Conservation (phyloP, 2,888 invertebrate species). For the Campaea margaritaria region DNA sequence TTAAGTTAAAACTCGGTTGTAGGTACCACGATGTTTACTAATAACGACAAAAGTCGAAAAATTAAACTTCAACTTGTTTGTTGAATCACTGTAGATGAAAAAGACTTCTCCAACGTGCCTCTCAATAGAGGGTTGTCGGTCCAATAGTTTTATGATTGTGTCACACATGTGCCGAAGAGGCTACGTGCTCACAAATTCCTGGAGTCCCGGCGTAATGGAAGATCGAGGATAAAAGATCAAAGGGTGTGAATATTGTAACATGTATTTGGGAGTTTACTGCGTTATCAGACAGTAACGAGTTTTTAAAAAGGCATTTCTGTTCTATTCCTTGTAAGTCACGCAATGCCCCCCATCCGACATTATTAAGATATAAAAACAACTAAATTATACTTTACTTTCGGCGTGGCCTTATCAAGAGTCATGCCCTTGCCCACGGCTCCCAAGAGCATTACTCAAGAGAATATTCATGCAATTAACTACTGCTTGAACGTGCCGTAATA, state of each 20-base stretch:
- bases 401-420: neutral
- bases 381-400: neutral
- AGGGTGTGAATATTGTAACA: conserved; percentile 16
- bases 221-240: conserved; percentile 14
- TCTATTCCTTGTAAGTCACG: no score
- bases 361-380: no score
- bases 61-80: no score
- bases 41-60: no score
- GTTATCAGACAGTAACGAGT: no score
- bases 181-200: conserved; percentile 21
- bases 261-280: conserved; percentile 8
- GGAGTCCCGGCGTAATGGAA: conserved; percentile 12
- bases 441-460: neutral
- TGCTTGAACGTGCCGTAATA: neutral
- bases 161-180: conserved; percentile 30
- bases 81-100: no score
- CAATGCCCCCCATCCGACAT: no score
- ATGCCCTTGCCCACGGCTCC: neutral
- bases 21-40: no score
- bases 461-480: neutral
- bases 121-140: conserved; percentile 1
- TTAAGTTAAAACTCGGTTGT: no score
- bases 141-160: conserved; percentile 15
- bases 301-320: no score
- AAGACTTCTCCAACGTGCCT: no score